Evolutionary conservation across 1,140 invertebrate species (phyloP), one percentile per base, ranked within the genome.

Genomic region (Harlomillsia oculata): DNA sequence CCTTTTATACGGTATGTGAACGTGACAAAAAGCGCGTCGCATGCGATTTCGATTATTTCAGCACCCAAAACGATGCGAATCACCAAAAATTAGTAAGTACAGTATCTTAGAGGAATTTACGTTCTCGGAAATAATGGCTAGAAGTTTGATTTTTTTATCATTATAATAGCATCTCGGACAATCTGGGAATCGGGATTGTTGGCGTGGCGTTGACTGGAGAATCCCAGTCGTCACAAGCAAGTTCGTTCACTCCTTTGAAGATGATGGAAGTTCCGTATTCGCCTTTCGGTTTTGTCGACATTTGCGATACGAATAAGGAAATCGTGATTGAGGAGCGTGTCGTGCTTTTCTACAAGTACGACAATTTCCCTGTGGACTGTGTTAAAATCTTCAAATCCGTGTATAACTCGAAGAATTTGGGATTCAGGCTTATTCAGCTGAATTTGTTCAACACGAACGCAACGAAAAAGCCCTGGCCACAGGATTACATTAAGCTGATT

Each of bases 331-430:
- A 93, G 70, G 91, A 97, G 67, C 76, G 94, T 52, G 80, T 99
- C 5, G 69, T 99, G 3, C 64, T 99, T 1, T 99, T 96, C 70
- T 98, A 95, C 71, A 97, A 97, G 70, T 99, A 99, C 65, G 90
- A 96, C 62, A 95, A 95, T 66, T 82, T 84, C 71, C 86, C 91
- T 0, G 85, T 97, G 0, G 96, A 96, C 70, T 99, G 96, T 71
- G 88, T 99, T 0, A 99, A 99, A 73, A 93, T 98, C 64, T 96
- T 99, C 66, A 84, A 83, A 36, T 90, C 85, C 62, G 78, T 80
- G 36, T 86, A 82, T 56, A 76, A 83, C 66, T 80, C 86, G 0
- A 93, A 93, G 69, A 85, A 85, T 6, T 82, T 94, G 68, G 90
- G 89, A 18, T 89, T 95, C 66, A 79, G 89, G 50, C 74, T 97